These are phyloP conservation scores for Phasia obesa DNA, from an alignment of 2,888 invertebrate genomes.

Conservation along the genomic window DNA sequence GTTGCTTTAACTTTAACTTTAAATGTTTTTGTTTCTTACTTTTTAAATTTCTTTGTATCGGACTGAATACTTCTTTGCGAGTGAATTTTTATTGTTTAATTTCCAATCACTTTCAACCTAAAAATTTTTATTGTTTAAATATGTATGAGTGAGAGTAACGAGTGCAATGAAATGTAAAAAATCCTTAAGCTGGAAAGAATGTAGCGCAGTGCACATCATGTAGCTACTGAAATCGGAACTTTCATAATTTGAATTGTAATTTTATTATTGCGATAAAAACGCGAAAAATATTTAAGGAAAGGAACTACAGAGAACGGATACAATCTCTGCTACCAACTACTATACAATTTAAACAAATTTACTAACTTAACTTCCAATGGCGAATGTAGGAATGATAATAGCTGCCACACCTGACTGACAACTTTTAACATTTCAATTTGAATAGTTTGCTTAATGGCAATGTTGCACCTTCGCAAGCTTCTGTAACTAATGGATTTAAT, in stretches of 20 bases:
- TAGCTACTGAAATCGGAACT: conserved; percentile 33
- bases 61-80: too few species aligned
- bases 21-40: not conserved
- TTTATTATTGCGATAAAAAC: conserved; percentile 40
- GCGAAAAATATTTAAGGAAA: conserved; percentile 26
- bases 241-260: conserved; percentile 52
- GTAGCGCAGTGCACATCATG: conserved; percentile 9
- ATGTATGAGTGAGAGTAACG: not conserved
- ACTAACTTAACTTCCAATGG: not conserved
- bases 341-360: conserved; percentile 23
- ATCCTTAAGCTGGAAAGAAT: conserved; percentile 6
- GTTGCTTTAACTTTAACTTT: conserved; percentile 8
- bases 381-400: not conserved
- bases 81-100: too few species aligned
- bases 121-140: too few species aligned
- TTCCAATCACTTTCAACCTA: too few species aligned
- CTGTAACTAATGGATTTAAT: not conserved
- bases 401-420: conserved; percentile 31
- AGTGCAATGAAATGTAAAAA: conserved; percentile 11
- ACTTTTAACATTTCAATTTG: conserved; percentile 34
- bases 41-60: not conserved
- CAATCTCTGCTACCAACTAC: conserved; percentile 20
- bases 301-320: conserved; percentile 38
- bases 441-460: conserved; percentile 6
- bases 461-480: not conserved